Evolutionary conservation across 1,140 invertebrate species (phyloP).

Genomic region (Drosophila auraria): DNA sequence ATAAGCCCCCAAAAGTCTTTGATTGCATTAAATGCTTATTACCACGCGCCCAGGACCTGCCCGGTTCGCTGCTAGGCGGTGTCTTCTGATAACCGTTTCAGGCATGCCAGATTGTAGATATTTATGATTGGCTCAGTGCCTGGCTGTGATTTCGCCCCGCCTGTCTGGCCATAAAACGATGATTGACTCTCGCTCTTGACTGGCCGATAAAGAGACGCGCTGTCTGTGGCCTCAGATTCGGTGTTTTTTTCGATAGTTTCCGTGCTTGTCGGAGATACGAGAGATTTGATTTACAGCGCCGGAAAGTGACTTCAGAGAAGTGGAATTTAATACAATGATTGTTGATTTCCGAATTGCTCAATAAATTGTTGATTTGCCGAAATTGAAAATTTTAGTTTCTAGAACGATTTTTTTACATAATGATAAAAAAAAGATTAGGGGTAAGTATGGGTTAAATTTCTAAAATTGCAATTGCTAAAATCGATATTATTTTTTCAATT

Average conservation of each 20-base stretch:
- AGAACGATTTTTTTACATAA: too few relatives aligned
- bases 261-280: conserved; percentile 17
- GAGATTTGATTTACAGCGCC: conserved; percentile 48
- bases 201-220: conserved; percentile 48
- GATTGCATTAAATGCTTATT: conserved; percentile 46
- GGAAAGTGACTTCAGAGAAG: conserved; percentile 19
- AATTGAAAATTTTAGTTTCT: neutral
- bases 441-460: too few relatives aligned
- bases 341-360: conserved; percentile 10
- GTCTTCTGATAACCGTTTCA: conserved; percentile 52
- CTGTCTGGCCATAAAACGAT: conserved; percentile 63
- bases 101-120: conserved; percentile 56
- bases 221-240: conserved; percentile 45
- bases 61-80: neutral
- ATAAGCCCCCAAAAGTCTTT: conserved; percentile 37
- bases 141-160: conserved; percentile 48
- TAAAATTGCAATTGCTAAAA: too few relatives aligned
- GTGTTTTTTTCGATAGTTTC: conserved; percentile 45
- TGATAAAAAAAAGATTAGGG: too few relatives aligned
- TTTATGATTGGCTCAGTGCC: conserved; percentile 47
- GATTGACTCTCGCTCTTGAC: conserved; percentile 55
- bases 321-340: neutral
- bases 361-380: neutral
- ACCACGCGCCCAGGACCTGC: conserved; percentile 10
- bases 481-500: too few relatives aligned